Evolutionary conservation across 2,797 vertebrate species (phyloP), one percentile per base, ranked within the genome.

Genomic region (Rhynchonycteris naso): DNA sequence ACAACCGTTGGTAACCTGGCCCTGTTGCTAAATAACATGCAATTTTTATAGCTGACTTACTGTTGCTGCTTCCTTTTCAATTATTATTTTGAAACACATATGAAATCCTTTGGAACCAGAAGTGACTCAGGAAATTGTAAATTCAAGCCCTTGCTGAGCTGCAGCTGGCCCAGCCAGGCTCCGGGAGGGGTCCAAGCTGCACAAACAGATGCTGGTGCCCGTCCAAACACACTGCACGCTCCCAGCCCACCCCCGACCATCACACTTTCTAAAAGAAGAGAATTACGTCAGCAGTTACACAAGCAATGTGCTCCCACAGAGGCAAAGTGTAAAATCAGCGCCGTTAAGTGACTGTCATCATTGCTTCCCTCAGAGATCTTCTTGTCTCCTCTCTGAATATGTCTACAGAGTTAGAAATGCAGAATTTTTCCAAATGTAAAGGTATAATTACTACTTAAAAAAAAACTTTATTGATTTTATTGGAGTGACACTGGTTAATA

Each of bases 41-140:
- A 50, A 52, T 74, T 81, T 95, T 89, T 85, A 91, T 59, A 90
- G 89, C 89, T 82, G 91, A 75, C 58, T 83, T 16, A 24, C 21
- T 61, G 58, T 74, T 93, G 89, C 83, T 88, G 72, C 65, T 95
- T 95, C 87, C 68, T 86, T 93, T 95, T 84, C 87, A 47, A 38
- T 87, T 75, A 90, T 81, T 94, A 91, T 96, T 91, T 79, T 84
- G 90, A 90, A 96, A 93, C 54, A 90, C 76, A 88, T 33, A 59
- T 63, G 65, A 92, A 93, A 69, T 66, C 79, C 81, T 95, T 92
- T 95, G 93, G 68, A 96, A 85, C 26, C 43, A 79, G 71, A 92
- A 89, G 43, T 26, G 28, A 59, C 58, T 96, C 54, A 91, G 86
- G 96, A 97, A 95, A 91, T 86, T 96, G 93, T 95, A 88, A 96